A percentile compares a stretch with the other conserved stretches of the same genome.
phyloP scores from a whole-genome alignment of 92 coral and sea anemone genomes.

The Parazoanthus atlanticus region DNA sequence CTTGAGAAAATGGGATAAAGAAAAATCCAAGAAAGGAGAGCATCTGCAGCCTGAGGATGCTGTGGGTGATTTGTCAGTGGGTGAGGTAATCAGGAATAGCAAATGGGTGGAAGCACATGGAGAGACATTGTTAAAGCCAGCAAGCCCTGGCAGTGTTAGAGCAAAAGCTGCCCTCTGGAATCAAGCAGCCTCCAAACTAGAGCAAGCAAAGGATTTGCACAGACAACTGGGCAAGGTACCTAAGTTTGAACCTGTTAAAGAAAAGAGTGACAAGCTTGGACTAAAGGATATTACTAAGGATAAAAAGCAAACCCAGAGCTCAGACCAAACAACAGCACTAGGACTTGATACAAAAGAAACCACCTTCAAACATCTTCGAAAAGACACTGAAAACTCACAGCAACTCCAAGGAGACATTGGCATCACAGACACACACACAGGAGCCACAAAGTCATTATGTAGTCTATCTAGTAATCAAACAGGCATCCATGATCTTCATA shows the following conservation, averaged over 20 bases:
- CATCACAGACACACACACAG: background rate
- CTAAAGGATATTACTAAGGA: background rate
- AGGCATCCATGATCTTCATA: background rate
- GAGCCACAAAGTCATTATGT: background rate
- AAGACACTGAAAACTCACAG: background rate
- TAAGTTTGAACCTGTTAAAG: constrained; percentile 9
- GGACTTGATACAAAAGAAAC: background rate
- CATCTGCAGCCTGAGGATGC: background rate
- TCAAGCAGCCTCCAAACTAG: constrained; percentile 1
- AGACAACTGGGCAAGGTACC: background rate
- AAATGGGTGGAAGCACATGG: constrained; percentile 40
- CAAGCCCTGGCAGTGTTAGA: constrained; percentile 41
- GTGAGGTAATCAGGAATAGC: constrained; percentile 30
- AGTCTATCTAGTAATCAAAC: constrained; percentile 1
- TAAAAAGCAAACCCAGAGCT: background rate
- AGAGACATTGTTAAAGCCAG: background rate
- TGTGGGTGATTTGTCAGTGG: background rate
- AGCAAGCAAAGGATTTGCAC: background rate
- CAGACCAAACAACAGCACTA: background rate
- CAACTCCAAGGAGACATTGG: background rate
- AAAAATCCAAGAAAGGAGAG: background rate
- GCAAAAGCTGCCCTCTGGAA: constrained; percentile 39
- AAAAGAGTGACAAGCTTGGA: background rate
- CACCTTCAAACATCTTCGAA: background rate
- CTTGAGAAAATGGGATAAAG: background rate